Conservation (phyloP, 1,140 invertebrate genomes). For the Orius laevigatus region DNA sequence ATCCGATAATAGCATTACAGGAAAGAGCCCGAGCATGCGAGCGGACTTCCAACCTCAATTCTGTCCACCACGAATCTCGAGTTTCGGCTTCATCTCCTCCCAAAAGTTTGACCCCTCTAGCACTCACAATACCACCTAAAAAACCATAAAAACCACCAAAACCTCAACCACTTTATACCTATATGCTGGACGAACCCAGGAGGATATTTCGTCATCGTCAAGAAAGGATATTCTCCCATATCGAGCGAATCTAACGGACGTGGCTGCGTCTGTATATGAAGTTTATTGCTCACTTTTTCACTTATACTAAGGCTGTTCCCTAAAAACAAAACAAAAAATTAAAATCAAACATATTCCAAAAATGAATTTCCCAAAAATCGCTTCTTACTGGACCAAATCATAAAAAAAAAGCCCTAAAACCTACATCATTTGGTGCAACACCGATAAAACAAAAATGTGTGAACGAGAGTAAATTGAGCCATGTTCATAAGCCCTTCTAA, state of each 20-base stretch:
- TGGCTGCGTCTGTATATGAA: slow-evolving; percentile 25
- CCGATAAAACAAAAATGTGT: not conserved
- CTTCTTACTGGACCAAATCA: not conserved
- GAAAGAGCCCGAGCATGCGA: slow-evolving; percentile 77
- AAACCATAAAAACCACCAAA: slow-evolving; percentile 1
- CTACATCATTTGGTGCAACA: not conserved
- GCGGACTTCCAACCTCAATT: slow-evolving; percentile 82
- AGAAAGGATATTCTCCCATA: slow-evolving; percentile 86
- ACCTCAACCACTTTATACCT: too few species aligned
- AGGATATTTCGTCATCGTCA: slow-evolving; percentile 83
- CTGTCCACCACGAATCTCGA: slow-evolving; percentile 88
- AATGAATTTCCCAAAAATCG: not conserved
- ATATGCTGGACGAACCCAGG: slow-evolving; percentile 74
- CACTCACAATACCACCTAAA: slow-evolving; percentile 66
- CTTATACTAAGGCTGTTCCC: slow-evolving; percentile 51
- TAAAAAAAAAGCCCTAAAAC: not conserved
- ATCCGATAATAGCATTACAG: slow-evolving; percentile 88
- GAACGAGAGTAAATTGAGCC: too few species aligned
- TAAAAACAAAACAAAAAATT: slow-evolving; percentile 22
- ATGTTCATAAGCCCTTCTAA: too few species aligned
- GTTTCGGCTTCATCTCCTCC: slow-evolving; percentile 79
- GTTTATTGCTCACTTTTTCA: slow-evolving; percentile 23
- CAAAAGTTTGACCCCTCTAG: slow-evolving; percentile 72
- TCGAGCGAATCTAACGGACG: slow-evolving; percentile 32
- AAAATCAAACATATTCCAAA: not conserved